These are phyloP conservation scores for Spermophilus dauricus DNA, from an alignment of 2,113 vertebrate species.

Conservation along the genomic window DNA sequence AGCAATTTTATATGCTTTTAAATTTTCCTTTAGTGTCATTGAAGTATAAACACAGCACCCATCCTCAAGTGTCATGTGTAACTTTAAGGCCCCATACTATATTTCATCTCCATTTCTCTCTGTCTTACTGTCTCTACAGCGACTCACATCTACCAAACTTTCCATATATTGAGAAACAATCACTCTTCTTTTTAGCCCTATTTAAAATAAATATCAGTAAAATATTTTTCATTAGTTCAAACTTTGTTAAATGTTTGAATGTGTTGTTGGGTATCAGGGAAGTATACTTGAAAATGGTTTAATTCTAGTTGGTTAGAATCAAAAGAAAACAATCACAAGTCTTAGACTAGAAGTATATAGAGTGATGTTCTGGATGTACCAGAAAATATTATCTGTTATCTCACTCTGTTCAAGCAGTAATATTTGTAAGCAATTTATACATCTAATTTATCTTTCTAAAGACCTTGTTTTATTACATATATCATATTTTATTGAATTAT, in stretches of 20 bases:
- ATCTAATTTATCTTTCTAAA: neutral
- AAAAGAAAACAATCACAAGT: neutral
- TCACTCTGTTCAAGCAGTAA: neutral
- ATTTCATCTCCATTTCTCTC: neutral
- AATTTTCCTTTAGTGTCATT: neutral
- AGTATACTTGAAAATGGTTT: neutral
- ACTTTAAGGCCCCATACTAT: neutral
- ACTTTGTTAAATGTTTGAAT: neutral
- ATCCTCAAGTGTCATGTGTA: neutral
- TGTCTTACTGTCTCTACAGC: neutral
- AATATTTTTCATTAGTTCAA: neutral
- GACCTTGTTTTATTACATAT: neutral
- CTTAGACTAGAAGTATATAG: neutral
- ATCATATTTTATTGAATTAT: constrained; percentile 6
- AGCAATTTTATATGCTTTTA: neutral
- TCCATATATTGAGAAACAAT: neutral
- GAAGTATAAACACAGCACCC: neutral
- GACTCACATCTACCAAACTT: neutral
- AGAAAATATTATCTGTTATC: neutral
- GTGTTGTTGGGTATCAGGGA: neutral
- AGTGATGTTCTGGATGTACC: neutral
- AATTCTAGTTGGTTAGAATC: neutral
- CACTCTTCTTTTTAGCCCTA: neutral
- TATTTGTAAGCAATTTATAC: neutral
- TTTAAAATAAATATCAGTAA: neutral